Conservation (phyloP, 2,113 vertebrate genomes). For the Pipra filicauda region DNA sequence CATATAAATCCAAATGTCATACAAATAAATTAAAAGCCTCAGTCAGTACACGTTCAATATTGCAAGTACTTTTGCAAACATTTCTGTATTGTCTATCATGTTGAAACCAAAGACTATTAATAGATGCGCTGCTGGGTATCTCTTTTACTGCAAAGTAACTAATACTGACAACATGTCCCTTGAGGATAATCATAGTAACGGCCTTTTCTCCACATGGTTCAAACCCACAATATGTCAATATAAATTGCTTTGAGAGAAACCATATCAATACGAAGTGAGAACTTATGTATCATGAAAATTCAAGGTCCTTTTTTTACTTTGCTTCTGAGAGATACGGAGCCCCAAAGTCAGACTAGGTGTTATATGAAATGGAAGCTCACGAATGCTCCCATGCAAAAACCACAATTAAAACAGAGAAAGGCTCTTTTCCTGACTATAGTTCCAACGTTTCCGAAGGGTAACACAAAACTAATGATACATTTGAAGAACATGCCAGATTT, state of each 20-base stretch:
- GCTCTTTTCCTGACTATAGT: neutral
- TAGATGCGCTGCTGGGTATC: neutral
- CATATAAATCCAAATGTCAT: neutral
- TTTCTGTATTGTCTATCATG: neutral
- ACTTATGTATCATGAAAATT: neutral
- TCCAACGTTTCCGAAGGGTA: neutral
- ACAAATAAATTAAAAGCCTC: neutral
- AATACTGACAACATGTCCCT: neutral
- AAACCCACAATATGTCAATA: neutral
- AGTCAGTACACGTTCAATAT: neutral
- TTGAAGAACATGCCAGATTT: neutral
- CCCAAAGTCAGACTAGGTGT: neutral
- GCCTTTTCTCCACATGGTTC: neutral
- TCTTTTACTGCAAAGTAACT: neutral
- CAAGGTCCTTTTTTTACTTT: neutral
- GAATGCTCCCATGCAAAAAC: neutral
- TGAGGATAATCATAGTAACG: neutral
- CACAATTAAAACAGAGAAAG: neutral
- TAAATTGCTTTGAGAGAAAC: neutral
- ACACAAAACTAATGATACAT: neutral
- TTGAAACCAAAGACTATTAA: neutral
- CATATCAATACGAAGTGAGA: neutral
- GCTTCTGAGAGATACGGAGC: neutral
- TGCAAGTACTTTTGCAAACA: neutral
- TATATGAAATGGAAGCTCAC: neutral